phyloP scores from a whole-genome alignment of 2,888 invertebrate species.

The Mechanitis messenoides region DNA sequence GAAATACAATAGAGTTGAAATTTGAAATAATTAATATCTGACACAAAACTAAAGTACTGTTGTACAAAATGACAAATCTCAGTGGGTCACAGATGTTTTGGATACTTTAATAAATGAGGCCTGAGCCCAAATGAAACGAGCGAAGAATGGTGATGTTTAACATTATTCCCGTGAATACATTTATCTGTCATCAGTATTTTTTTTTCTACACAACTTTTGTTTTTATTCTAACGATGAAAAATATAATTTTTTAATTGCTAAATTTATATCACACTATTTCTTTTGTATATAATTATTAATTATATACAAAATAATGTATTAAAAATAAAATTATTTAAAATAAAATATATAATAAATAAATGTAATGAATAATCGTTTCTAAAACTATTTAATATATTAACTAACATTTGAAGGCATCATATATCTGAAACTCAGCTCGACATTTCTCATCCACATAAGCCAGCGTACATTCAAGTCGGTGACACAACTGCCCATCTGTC shows the following conservation, averaged over 20 bases:
- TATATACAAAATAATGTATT: too few relatives aligned
- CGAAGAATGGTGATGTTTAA: slow-evolving; percentile 34
- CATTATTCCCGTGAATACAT: slow-evolving; percentile 3
- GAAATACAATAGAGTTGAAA: slow-evolving; percentile 14
- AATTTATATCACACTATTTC: too few relatives aligned
- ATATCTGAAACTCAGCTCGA: slow-evolving; percentile 18
- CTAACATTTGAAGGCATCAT: slow-evolving; percentile 21
- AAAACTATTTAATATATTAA: background rate
- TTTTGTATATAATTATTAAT: too few relatives aligned
- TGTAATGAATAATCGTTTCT: background rate
- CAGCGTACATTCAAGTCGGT: slow-evolving; percentile 31
- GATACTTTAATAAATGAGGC: slow-evolving; percentile 71
- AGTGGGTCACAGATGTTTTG: slow-evolving; percentile 64
- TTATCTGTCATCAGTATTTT: slow-evolving; percentile 14
- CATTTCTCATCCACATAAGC: slow-evolving; percentile 30
- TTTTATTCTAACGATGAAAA: too few relatives aligned
- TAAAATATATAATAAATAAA: too few relatives aligned
- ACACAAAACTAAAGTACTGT: slow-evolving; percentile 35
- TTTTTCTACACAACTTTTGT: background rate
- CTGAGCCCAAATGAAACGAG: slow-evolving; percentile 48
- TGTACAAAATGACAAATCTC: slow-evolving; percentile 55
- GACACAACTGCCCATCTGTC: slow-evolving; percentile 65
- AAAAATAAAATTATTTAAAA: too few relatives aligned
- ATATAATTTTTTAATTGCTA: too few relatives aligned
- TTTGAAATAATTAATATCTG: slow-evolving; percentile 27